phyloP scores from a whole-genome alignment of 1,140 invertebrate species.

The Trichogramma pretiosum region DNA sequence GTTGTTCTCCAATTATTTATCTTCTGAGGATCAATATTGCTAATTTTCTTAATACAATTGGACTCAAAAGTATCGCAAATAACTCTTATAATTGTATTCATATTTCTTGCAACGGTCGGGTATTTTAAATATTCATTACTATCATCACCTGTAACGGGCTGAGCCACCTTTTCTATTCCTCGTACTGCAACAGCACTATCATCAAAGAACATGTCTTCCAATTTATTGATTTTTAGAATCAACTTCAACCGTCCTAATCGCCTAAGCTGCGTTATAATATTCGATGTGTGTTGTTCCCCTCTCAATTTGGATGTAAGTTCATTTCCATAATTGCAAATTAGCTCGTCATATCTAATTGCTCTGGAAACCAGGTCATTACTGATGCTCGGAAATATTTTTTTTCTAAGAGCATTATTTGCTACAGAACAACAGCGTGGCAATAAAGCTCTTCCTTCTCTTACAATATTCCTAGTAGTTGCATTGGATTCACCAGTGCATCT shows the following conservation, averaged over 20 bases:
- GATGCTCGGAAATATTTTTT: background rate
- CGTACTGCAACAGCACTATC: background rate
- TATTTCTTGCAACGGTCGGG: background rate
- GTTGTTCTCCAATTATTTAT: no score
- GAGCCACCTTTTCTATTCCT: background rate
- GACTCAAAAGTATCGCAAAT: background rate
- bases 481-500: background rate
- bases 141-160: background rate
- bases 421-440: background rate
- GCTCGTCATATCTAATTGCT: background rate
- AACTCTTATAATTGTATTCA: background rate
- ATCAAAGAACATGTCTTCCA: background rate
- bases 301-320: background rate
- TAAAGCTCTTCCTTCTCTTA: background rate
- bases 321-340: background rate
- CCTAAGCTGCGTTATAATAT: background rate
- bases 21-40: background rate
- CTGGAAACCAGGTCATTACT: background rate
- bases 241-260: background rate
- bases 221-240: background rate
- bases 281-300: background rate
- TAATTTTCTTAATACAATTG: background rate
- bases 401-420: background rate
- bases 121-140: background rate
- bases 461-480: background rate